Base-by-base conservation (phyloP, 2,797 vertebrate genomes). In the Triplophysa bombifrons region DNA sequence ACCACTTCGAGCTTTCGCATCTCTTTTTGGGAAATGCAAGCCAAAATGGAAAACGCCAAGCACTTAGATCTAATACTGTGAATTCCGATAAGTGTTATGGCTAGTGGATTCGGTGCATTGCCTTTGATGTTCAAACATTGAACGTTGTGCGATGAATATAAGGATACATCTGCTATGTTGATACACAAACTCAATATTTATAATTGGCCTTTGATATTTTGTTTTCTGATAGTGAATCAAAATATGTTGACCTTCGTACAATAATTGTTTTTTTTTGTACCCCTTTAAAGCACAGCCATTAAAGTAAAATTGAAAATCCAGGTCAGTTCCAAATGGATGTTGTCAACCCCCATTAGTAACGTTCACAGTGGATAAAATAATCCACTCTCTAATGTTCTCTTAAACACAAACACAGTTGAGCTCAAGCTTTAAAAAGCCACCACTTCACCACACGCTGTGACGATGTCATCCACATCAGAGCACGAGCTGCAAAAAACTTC, bases 291-390 rank as follows among this genome's bases (percentile, higher is more conserved):
- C 87, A 85, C 84, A 88, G 86, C 91, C 90, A 92, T 90, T 89
- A 89, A 88, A 84, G 81, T 81, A 63, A 89, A 88, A 91, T 91
- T 92, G 89, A 87, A 88, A 89, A 91, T 90, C 90, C 88, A 88
- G 87, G 90, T 89, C 91, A 91, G 88, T 91, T 92, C 86, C 86
- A 91, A 92, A 92, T 92, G 89, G 78, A 87, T 91, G 91, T 90
- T 89, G 91, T 92, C 89, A 91, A 91, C 90, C 86, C 88, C 90
- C 89, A 80, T 90, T 86, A 89, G 89, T 85, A 88, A 85, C 90
- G 91, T 92, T 88, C 90, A 91, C 89, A 82, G 85, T 84, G 87
- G 86, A 88, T 91, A 89, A 89, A 92, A 90, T 90, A 90, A 93
- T 91, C 72, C 58, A 76, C 72, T 76, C 30, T 86, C 76, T 89